A percentile compares a stretch with the other conserved stretches of the same genome.
These are phyloP conservation scores for Drosophila virilis DNA, from an alignment of 1,140 invertebrate genomes.

Conservation along the genomic window DNA sequence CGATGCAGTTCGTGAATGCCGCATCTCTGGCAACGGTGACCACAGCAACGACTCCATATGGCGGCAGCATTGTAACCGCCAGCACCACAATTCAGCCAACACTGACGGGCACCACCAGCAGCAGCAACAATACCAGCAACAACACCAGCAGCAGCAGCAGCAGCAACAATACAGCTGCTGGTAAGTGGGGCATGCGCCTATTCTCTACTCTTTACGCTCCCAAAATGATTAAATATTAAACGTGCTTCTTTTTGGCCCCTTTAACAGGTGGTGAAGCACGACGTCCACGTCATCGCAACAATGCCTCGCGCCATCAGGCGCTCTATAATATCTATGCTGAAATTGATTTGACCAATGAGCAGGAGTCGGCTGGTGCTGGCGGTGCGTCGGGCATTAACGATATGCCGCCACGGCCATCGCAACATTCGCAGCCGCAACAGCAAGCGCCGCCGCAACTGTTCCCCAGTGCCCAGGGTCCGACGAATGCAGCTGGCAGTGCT, in stretches of 20 bases:
- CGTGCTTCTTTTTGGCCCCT: neutral
- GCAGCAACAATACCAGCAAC: neutral
- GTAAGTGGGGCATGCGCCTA: neutral
- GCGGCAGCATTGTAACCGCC: neutral
- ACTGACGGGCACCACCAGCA: neutral
- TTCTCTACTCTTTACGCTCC: neutral
- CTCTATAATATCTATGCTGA: constrained; percentile 69
- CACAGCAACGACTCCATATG: neutral
- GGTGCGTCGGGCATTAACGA: neutral
- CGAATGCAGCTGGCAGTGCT: neutral
- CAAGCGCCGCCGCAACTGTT: constrained; percentile 16
- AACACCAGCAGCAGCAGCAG: neutral
- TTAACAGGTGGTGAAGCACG: constrained; percentile 14
- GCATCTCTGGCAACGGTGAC: constrained; percentile 15
- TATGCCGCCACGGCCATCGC: neutral
- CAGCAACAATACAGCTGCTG: neutral
- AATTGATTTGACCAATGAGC: constrained; percentile 66
- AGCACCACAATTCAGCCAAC: neutral
- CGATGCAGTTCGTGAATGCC: constrained; percentile 41
- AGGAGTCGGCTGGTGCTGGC: constrained; percentile 26
- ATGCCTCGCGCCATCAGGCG: constrained; percentile 45
- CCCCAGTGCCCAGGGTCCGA: constrained; percentile 6
- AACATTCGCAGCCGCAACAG: constrained; percentile 10
- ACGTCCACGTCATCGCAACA: constrained; percentile 40
- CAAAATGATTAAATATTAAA: neutral